Evolutionary conservation across 2,113 vertebrate genomes (phyloP).

Genomic region (Carollia perspicillata): DNA sequence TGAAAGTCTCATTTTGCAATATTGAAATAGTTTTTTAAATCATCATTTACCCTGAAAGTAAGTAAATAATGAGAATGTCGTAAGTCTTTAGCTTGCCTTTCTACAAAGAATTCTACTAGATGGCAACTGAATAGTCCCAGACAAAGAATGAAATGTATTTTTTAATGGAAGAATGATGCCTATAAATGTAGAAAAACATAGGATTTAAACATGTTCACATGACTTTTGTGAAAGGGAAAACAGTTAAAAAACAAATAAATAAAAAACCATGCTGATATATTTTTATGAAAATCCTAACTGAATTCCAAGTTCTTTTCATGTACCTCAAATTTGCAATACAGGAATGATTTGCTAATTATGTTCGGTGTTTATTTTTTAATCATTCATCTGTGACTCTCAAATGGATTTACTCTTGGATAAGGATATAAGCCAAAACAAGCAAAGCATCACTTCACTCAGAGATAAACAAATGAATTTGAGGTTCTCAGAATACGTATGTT

Average conservation of each 20-base stretch:
- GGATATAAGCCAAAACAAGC: constrained; percentile 40
- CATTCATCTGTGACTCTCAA: constrained; percentile 30
- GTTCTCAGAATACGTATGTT: constrained; percentile 24
- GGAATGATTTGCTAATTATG: background rate
- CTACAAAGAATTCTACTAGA: background rate
- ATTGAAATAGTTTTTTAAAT: background rate
- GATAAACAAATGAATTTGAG: constrained; percentile 51
- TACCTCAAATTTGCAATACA: background rate
- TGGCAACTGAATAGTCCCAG: background rate
- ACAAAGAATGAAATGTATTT: background rate
- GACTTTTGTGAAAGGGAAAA: background rate
- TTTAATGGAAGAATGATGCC: background rate
- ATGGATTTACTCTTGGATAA: constrained; percentile 37
- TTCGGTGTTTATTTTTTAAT: background rate
- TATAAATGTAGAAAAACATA: background rate
- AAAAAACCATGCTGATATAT: background rate
- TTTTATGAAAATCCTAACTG: background rate
- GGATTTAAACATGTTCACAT: background rate
- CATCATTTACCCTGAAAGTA: background rate
- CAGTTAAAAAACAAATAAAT: background rate
- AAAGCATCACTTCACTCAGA: constrained; percentile 24
- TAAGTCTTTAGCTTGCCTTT: background rate
- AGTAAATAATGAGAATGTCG: background rate
- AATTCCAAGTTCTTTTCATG: background rate
- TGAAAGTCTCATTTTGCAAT: background rate